phyloP scores from a whole-genome alignment of 2,888 invertebrate genomes.

The Tetramorium bicarinatum region DNA sequence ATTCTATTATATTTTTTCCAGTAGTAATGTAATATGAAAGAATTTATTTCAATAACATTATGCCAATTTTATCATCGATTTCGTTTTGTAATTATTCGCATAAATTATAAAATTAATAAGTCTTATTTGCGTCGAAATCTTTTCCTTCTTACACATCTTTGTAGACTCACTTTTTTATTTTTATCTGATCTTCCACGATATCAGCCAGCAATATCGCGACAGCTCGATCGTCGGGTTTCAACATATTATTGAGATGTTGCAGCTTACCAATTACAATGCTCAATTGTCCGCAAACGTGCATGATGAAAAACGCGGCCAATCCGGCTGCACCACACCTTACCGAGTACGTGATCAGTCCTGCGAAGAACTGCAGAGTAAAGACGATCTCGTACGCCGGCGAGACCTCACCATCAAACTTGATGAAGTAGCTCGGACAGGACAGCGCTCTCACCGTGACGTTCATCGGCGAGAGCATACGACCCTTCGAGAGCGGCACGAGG shows the following conservation, averaged over 20 bases:
- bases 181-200: constrained; percentile 61
- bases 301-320: constrained; percentile 72
- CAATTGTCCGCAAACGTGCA: constrained; percentile 77
- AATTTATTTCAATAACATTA: not conserved
- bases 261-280: constrained; percentile 48
- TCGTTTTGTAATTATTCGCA: not conserved
- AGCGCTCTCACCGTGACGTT: constrained; percentile 73
- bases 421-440: constrained; percentile 73
- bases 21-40: not conserved
- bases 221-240: not conserved
- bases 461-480: constrained; percentile 56
- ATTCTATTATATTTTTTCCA: not conserved
- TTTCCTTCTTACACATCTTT: not conserved
- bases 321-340: constrained; percentile 72
- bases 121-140: not conserved
- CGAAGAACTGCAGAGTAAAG: constrained; percentile 71
- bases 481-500: constrained; percentile 73
- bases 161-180: constrained; percentile 47
- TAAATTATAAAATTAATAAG: not conserved
- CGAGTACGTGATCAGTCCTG: constrained; percentile 72
- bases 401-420: constrained; percentile 69
- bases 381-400: constrained; percentile 76
- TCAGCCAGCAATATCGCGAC: constrained; percentile 35
- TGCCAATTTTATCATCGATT: not conserved
- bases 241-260: not conserved